These are phyloP conservation scores for Colossoma macropomum DNA, from an alignment of 2,113 vertebrate genomes.

Conservation along the genomic window DNA sequence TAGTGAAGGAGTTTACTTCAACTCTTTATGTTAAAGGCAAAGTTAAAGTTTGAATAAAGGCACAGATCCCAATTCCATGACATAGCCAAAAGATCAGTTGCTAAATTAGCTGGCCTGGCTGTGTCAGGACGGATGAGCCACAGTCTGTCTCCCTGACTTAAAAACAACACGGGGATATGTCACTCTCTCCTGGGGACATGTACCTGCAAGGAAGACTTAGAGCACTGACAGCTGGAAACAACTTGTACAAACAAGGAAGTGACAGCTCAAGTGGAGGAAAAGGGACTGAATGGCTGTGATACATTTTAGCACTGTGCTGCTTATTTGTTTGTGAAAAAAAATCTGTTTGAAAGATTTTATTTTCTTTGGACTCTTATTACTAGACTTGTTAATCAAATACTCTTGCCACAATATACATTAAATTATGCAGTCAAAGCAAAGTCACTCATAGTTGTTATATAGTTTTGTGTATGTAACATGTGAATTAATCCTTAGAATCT, in stretches of 20 bases:
- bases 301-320: not conserved
- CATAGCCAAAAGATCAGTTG: not conserved
- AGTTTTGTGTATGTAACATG: not conserved
- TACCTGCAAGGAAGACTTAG: slow-evolving; percentile 62
- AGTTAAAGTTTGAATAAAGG: no score
- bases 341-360: no score
- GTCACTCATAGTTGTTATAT: not conserved
- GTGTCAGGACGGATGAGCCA: slow-evolving; percentile 75
- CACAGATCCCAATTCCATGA: no score
- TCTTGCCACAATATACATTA: no score
- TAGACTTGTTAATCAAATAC: no score
- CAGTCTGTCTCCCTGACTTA: slow-evolving; percentile 66
- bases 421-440: no score
- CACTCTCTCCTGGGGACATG: slow-evolving; percentile 71
- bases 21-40: no score
- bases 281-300: not conserved
- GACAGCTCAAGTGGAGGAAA: slow-evolving; percentile 57
- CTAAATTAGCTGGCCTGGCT: slow-evolving; percentile 63
- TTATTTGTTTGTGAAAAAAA: not conserved
- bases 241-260: slow-evolving; percentile 60
- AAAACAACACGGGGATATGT: slow-evolving; percentile 71
- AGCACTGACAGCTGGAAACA: slow-evolving; percentile 62
- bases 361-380: not conserved
- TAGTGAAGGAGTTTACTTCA: no score
- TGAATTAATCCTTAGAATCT: no score